These are phyloP conservation scores for Rhopalosiphum padi DNA, from an alignment of 1,140 invertebrate species.

Conservation along the genomic window DNA sequence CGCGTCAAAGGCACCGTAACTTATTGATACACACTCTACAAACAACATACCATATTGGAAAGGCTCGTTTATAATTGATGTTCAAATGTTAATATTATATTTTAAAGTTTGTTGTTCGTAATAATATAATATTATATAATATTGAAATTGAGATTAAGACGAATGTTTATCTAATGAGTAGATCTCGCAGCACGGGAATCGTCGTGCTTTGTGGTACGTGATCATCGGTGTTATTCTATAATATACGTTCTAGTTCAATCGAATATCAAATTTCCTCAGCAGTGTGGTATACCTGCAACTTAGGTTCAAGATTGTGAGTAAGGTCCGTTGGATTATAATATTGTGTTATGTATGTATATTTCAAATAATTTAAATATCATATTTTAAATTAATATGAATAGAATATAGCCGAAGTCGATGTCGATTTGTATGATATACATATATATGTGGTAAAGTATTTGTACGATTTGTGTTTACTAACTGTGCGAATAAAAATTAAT, in stretches of 20 bases:
- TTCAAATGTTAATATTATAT: neutral
- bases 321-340: neutral
- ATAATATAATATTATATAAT: neutral
- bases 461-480: too few species aligned
- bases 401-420: neutral
- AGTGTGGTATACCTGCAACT: too few species aligned
- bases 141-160: neutral
- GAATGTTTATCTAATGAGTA: neutral
- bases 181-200: neutral
- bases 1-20: neutral
- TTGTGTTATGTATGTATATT: neutral
- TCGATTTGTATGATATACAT: neutral
- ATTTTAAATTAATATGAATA: neutral
- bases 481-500: too few species aligned
- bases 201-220: neutral
- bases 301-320: neutral
- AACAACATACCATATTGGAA: neutral
- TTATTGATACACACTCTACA: neutral
- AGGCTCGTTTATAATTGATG: neutral
- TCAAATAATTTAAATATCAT: neutral
- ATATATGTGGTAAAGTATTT: too few species aligned
- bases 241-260: neutral
- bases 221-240: neutral
- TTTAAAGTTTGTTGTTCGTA: neutral
- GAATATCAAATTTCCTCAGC: neutral